Base-by-base conservation (phyloP, 30 jellyfish, hydroid and myxozoan species). In the Turritopsis dohrnii region DNA sequence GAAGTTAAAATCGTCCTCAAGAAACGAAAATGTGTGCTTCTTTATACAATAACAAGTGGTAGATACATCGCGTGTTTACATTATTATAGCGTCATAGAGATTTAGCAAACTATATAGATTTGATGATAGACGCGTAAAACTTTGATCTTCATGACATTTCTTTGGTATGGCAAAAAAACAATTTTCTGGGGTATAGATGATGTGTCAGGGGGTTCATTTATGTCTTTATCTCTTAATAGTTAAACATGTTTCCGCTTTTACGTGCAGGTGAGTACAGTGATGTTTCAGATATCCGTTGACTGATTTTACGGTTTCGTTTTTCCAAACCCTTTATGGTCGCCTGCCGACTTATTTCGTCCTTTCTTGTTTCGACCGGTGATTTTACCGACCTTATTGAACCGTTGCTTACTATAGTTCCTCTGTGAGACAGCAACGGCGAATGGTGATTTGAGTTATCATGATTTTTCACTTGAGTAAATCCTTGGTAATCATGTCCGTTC, bases 341-440 rank as follows among this genome's bases (percentile, higher is more conserved):
- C 71, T 88, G 98, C 28, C 96, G 76, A 29, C 87, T 90, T 1
- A 93, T 93, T 80, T 25, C 84, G 30, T 86, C 94, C n/a, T 83
- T 80, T 27, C 97, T 25, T 18, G 80, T n/a, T 0, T 24, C 28
- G 19, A 69, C 22, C 28, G 77, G 77, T 1, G 88, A 81, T 60
- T 66, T 60, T 19, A 26, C 85, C 24, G 30, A 21, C 41, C 65
- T 19, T 24, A 74, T 30, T 13, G 83, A 74, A 21, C 54, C 83
- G 24, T 26, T 26, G 26, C 65, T 24, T 21, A 21, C 65, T 13
- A 74, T 9, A 13, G 28, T 22, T 8, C 83, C 83, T 25, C 53
- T 7, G 5, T 52, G 72, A 1, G 84, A 20, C 22, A 53, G 21
- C 81, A 20, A 65, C 28, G 87, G 65, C 4, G 79, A 53, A 1